Percentiles rank a stretch among this genome's conserved stretches.
These are phyloP conservation scores for Microcebus lehilahytsara DNA, from an alignment of 2,113 vertebrate species.

Conservation along the genomic window DNA sequence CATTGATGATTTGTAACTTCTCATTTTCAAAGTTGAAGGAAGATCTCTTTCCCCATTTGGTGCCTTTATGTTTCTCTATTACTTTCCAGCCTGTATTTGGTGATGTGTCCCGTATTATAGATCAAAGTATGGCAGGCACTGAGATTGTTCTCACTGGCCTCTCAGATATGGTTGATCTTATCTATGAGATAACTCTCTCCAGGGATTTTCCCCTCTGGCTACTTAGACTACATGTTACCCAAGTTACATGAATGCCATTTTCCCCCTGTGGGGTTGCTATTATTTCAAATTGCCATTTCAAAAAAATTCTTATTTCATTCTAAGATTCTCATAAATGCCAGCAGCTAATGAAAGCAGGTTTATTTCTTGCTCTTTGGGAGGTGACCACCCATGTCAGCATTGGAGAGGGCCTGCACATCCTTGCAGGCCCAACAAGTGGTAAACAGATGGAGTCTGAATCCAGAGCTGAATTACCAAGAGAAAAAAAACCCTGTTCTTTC, in stretches of 20 bases:
- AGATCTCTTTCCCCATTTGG: not conserved
- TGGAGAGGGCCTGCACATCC: conserved; percentile 63
- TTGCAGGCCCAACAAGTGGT: conserved; percentile 69
- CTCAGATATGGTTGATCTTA: not conserved
- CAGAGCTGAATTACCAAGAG: conserved; percentile 14
- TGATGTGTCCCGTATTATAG: not conserved
- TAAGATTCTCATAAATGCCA: conserved; percentile 39
- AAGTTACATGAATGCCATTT: not conserved
- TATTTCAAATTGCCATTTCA: conserved; percentile 56
- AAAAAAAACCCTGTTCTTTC: conserved; percentile 44
- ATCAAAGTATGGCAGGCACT: not conserved
- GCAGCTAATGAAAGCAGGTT: conserved; percentile 43
- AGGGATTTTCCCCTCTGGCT: not conserved
- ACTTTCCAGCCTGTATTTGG: not conserved
- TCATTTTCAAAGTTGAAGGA: not conserved
- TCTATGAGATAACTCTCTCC: conserved; percentile 1
- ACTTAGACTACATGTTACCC: not conserved
- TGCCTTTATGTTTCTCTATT: not conserved
- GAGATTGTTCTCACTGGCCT: not conserved
- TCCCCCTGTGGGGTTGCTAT: conserved; percentile 33
- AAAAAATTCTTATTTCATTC: conserved; percentile 49
- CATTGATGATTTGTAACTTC: not conserved
- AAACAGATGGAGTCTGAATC: conserved; percentile 72
- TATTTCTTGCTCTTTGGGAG: conserved; percentile 70
- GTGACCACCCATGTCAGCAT: conserved; percentile 68